Evolutionary conservation across 2,113 vertebrate species (phyloP).

Genomic region (Pedetes capensis): DNA sequence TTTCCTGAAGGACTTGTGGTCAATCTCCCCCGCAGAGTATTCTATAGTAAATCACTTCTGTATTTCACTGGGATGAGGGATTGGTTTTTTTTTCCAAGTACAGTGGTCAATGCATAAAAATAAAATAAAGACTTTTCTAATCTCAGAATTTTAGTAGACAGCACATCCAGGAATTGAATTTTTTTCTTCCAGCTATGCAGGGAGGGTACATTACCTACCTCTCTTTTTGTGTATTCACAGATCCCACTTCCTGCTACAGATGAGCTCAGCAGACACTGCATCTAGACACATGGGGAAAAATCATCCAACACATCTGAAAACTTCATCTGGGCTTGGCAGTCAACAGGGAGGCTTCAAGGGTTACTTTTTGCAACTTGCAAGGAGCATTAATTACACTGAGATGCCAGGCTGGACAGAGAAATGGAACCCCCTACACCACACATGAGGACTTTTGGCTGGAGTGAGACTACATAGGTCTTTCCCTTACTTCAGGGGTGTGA

Average conservation of each 20-base stretch:
- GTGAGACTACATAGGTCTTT: background rate
- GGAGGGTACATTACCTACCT: background rate
- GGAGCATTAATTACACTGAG: conserved; percentile 49
- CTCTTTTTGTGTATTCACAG: conserved; percentile 23
- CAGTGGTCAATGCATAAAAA: background rate
- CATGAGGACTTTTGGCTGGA: background rate
- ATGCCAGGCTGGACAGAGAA: conserved; percentile 29
- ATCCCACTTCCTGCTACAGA: conserved; percentile 61
- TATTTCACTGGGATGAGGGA: background rate
- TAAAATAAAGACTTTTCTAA: background rate
- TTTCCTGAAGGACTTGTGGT: background rate
- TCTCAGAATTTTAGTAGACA: conserved; percentile 15
- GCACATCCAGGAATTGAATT: background rate
- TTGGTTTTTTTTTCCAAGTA: background rate
- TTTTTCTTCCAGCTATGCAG: background rate
- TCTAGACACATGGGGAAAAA: conserved; percentile 33
- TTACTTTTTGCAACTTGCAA: conserved; percentile 48
- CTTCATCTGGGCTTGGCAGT: background rate
- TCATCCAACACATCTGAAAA: conserved; percentile 43
- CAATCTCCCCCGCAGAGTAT: background rate
- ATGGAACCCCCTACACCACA: conserved; percentile 35
- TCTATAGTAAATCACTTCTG: conserved; percentile 42
- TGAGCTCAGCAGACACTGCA: conserved; percentile 52
- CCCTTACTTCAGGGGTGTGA: background rate
- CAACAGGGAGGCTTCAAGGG: conserved; percentile 47